Evolutionary conservation across 2,888 invertebrate species (phyloP).

Genomic region (Blastobasis lacticolella): DNA sequence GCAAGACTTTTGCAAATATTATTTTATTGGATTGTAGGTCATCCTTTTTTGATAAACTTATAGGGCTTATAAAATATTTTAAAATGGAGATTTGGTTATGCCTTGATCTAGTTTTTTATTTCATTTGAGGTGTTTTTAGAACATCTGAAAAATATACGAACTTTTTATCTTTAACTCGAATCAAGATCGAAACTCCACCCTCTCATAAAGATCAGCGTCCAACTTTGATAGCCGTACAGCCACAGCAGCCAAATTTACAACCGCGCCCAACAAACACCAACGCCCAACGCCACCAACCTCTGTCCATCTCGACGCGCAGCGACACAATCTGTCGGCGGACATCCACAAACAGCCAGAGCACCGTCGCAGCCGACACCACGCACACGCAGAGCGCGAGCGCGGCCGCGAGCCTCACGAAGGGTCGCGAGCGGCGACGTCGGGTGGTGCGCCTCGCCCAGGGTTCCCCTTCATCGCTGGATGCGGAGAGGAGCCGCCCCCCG

Average conservation of each 20-base stretch:
- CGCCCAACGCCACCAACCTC: conserved; percentile 62
- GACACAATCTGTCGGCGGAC: conserved; percentile 78
- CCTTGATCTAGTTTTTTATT: not conserved
- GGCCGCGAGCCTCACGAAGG: conserved; percentile 74
- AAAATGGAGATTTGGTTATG: not conserved
- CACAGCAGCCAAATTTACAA: too few relatives aligned
- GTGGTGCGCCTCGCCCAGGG: conserved; percentile 61
- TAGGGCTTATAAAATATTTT: not conserved
- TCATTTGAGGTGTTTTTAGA: not conserved
- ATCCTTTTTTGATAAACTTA: too few relatives aligned
- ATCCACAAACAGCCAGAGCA: conserved; percentile 80
- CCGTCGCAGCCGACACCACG: conserved; percentile 77
- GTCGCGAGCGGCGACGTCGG: conserved; percentile 58
- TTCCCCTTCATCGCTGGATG: conserved; percentile 75
- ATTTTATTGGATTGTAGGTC: too few relatives aligned
- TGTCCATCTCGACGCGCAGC: conserved; percentile 77
- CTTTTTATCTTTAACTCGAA: too few relatives aligned
- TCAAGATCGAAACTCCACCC: too few relatives aligned
- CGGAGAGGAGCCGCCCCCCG: conserved; percentile 74
- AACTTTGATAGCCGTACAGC: too few relatives aligned
- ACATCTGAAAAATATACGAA: not conserved
- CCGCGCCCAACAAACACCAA: too few relatives aligned
- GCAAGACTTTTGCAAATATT: too few relatives aligned
- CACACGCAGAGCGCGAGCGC: conserved; percentile 76
- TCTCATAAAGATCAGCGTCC: too few relatives aligned